These are phyloP conservation scores for Malacosoma neustria DNA, from an alignment of 2,888 invertebrate species.

Conservation along the genomic window DNA sequence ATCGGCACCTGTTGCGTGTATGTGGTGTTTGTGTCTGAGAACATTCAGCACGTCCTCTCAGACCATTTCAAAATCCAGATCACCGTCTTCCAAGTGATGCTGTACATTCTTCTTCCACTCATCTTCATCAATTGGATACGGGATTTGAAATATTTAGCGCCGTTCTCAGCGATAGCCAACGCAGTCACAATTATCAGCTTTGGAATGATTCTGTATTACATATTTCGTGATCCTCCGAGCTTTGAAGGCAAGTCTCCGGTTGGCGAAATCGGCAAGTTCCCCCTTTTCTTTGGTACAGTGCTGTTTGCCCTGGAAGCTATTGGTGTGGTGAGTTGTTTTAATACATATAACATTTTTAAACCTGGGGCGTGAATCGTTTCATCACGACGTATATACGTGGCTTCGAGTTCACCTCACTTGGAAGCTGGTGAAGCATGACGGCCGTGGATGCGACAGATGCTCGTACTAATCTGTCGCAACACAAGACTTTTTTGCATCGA, in stretches of 20 bases:
- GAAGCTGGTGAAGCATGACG: no score
- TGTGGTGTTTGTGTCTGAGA: conserved; percentile 93
- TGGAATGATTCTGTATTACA: conserved; percentile 82
- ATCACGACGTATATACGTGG: no score
- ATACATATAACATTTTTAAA: no score
- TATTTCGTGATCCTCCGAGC: conserved; percentile 82
- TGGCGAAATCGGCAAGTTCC: conserved; percentile 81
- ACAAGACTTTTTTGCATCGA: no score
- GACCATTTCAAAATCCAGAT: conserved; percentile 61
- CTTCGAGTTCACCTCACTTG: no score
- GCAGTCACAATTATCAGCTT: conserved; percentile 84
- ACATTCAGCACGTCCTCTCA: conserved; percentile 81
- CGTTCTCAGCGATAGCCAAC: conserved; percentile 89
- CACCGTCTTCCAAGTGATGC: conserved; percentile 77
- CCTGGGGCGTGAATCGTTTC: no score
- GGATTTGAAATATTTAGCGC: conserved; percentile 86
- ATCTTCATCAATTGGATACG: conserved; percentile 82
- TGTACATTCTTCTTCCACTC: conserved; percentile 79
- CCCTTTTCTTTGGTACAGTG: conserved; percentile 96
- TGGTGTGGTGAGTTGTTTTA: conserved; percentile 85
- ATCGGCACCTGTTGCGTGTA: conserved; percentile 98
- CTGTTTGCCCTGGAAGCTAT: conserved; percentile 97
- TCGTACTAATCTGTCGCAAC: no score
- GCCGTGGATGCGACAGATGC: no score
- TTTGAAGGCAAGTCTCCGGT: conserved; percentile 77